Evolutionary conservation across 2,888 invertebrate genomes (phyloP), one percentile per base, ranked within the genome.

Genomic region (Druceiella hillmani): DNA sequence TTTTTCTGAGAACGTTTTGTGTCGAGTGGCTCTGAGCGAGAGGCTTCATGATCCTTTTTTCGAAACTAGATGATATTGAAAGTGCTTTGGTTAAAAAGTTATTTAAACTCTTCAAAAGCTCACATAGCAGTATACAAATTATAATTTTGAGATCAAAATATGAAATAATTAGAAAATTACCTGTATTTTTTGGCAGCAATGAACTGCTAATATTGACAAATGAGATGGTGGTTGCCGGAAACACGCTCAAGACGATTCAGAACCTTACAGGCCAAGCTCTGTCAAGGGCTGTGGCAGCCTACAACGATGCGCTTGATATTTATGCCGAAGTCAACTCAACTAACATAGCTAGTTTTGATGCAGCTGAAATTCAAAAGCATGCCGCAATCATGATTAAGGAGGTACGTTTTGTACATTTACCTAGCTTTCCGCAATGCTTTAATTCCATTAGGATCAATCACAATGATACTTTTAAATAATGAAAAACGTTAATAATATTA

Each of bases 241-340:
- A 78, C 25, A 81, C 84, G 49, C 70, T 89, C 37, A 77, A 78
- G 40, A 75, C 76, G 44, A 83, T 87, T 30, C 74, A 78, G 17
- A 77, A 79, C 43, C 66, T 84, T 44, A 87, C 90, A 0, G 78
- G 80, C 45, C 80, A 84, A 40, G 86, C 91, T 0, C 71, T 82
- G 31, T 74, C 76, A 36, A 79, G 83, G 53, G 87, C 94, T 0
- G 77, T 76, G 30, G 75, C 79, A 33, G 89, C 89, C 0, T 87
- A 89, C 54, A 81, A 87, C 11, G 84, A 87, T 42, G 90, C 94
- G 0, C 65, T 94, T 11, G 79, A 83, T 2, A 68, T 92, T 3
- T 79, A 89, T 48, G 82, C 82, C 1, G 83, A 88, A 50, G 87
- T 92, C 2, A 81, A 83, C 43, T 82, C 84, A 22, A 75, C 93